phyloP scores from a whole-genome alignment of 2,797 vertebrate genomes.

The Poeciliopsis presidionis region DNA sequence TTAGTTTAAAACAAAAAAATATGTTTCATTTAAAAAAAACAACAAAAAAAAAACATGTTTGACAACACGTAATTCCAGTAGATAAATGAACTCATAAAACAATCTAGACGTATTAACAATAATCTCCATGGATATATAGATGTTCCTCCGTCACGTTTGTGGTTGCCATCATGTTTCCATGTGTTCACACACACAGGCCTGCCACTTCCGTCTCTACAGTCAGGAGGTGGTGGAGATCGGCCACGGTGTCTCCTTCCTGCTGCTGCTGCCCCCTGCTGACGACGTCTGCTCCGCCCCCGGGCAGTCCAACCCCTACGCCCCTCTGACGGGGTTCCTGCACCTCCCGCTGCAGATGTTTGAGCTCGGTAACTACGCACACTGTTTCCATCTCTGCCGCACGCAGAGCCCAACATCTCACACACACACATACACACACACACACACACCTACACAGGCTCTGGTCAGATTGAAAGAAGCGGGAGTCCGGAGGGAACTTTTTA shows the following conservation, averaged over 20 bases:
- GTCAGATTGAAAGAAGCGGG: neutral
- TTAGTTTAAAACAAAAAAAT: neutral
- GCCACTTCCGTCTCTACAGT: constrained; percentile 96
- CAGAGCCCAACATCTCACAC: neutral
- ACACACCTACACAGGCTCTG: neutral
- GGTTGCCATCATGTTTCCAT: neutral
- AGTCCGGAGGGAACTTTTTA: neutral
- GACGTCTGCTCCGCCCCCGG: constrained; percentile 97
- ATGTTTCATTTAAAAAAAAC: neutral
- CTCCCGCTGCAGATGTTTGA: constrained; percentile 99
- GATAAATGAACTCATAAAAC: neutral
- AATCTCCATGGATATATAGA: neutral
- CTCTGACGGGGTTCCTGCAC: constrained; percentile 94
- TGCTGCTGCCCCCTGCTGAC: constrained; percentile 94
- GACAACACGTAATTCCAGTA: neutral
- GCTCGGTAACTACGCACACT: constrained; percentile 85
- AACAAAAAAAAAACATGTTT: neutral
- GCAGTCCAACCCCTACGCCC: constrained; percentile 95
- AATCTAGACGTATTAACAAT: neutral
- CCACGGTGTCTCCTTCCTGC: constrained; percentile 97
- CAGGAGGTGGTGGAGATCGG: constrained; percentile 98
- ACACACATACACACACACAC: neutral
- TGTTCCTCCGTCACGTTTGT: neutral
- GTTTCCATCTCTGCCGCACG: neutral
- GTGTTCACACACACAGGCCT: constrained; percentile 80